Evolutionary conservation across 2,797 vertebrate species (phyloP).

Genomic region (Eospalax fontanierii): DNA sequence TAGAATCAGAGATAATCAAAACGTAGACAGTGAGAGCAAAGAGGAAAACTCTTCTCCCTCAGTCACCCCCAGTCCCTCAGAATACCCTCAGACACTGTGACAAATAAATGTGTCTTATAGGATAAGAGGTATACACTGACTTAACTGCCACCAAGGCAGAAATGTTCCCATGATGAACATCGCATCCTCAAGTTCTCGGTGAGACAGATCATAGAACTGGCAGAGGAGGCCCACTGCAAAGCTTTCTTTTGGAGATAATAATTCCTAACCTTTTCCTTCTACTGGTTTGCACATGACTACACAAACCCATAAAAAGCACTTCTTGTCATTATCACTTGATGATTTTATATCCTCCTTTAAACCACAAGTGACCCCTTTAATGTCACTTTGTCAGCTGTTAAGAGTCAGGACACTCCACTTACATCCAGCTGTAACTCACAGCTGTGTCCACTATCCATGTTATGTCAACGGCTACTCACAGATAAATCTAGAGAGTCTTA

Average conservation of each 20-base stretch:
- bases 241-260: background rate
- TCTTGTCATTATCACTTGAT: background rate
- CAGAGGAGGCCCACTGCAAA: background rate
- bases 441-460: background rate
- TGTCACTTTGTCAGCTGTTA: background rate
- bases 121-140: background rate
- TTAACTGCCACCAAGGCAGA: background rate
- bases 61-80: background rate
- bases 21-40: background rate
- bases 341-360: slow-evolving; percentile 10
- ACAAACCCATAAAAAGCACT: background rate
- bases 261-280: background rate
- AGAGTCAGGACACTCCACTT: background rate
- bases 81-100: background rate
- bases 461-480: background rate
- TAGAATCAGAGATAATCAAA: background rate
- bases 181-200: background rate
- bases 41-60: background rate
- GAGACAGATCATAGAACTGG: background rate
- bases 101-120: background rate
- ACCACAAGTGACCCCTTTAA: background rate
- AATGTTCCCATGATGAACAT: background rate
- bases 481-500: slow-evolving; percentile 20
- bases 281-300: slow-evolving; percentile 17
- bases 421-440: slow-evolving; percentile 33